phyloP scores from a whole-genome alignment of 1,140 invertebrate species.

The Pygmarrhopalites habei region DNA sequence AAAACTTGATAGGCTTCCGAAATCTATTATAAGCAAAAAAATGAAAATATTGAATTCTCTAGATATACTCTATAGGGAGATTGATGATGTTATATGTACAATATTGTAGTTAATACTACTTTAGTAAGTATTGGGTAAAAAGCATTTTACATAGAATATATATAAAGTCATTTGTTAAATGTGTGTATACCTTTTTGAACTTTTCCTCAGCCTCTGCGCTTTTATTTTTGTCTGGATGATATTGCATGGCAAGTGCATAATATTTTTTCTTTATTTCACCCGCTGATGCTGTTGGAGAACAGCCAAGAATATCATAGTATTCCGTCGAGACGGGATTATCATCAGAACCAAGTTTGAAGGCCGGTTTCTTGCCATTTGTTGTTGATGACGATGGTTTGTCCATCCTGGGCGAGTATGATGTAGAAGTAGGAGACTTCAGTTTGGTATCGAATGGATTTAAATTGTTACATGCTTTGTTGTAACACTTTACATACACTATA shows the following conservation, averaged over 20 bases:
- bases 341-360: slow-evolving; percentile 34
- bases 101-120: too few species aligned
- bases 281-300: slow-evolving; percentile 43
- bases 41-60: too few species aligned
- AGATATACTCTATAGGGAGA: too few species aligned
- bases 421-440: slow-evolving; percentile 2
- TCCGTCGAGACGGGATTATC: slow-evolving; percentile 39
- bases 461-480: slow-evolving; percentile 29
- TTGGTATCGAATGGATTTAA: slow-evolving; percentile 19
- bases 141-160: too few species aligned
- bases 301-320: slow-evolving; percentile 49
- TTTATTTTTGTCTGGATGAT: slow-evolving; percentile 41
- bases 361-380: neutral
- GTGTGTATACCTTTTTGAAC: too few species aligned
- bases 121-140: too few species aligned
- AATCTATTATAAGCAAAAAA: too few species aligned
- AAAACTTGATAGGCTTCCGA: slow-evolving; percentile 43
- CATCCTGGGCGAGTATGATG: neutral
- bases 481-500: slow-evolving; percentile 27
- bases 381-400: neutral
- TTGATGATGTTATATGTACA: too few species aligned
- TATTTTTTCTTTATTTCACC: slow-evolving; percentile 50
- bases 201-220: slow-evolving; percentile 37
- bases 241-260: slow-evolving; percentile 44
- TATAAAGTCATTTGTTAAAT: too few species aligned